Base-by-base conservation (phyloP, 1,140 invertebrate species). In the Drosophila ogumai region DNA sequence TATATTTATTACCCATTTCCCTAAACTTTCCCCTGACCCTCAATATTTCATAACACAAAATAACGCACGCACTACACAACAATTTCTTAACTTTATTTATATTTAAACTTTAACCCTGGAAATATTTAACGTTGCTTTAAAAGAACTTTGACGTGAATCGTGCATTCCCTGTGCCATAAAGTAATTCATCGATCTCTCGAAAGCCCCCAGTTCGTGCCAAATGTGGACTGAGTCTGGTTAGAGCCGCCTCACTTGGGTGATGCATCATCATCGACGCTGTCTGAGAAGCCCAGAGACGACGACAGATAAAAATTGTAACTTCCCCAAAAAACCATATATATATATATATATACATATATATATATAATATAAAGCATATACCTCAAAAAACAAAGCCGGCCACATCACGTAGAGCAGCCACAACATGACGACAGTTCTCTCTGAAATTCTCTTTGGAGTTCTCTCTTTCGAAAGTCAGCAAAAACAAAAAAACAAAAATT, bases 331-430 rank as follows among this genome's bases (percentile, higher is more conserved):
- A 44, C 32, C 59, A 65, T 43, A 63, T 28, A 49, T 28, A 55
- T 44, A 61, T 69, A 38, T 43, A 28, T 44, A 58, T 58, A 61
- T n/a, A n/a, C 59, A 65, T 43, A 63, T 28, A 49, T 28, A 55
- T 44, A 61, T 69, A 38, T 43, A 28, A n/a, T n/a, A n/a, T n/a
- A n/a, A n/a, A n/a, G n/a, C n/a, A n/a, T 44, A 58, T 58, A 61
- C n/a, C 15, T 43, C 9, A 17, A 34, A 67, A 64, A 59, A 75
- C 50, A 50, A 31, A 31, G 73, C 43, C 67, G 73, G 60, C 67
- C 60, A 85, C 56, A 85, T 86, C 82, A 87, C 82, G 82, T 86
- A 86, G 63, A 81, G 56, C 34, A 38, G 55, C 55, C 17, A n/a
- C 68, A 57, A 12, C 56, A 15, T 46, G 31, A 22, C 22, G 47